These are phyloP conservation scores for Nebria brevicollis DNA, from an alignment of 2,888 invertebrate species.

Conservation along the genomic window DNA sequence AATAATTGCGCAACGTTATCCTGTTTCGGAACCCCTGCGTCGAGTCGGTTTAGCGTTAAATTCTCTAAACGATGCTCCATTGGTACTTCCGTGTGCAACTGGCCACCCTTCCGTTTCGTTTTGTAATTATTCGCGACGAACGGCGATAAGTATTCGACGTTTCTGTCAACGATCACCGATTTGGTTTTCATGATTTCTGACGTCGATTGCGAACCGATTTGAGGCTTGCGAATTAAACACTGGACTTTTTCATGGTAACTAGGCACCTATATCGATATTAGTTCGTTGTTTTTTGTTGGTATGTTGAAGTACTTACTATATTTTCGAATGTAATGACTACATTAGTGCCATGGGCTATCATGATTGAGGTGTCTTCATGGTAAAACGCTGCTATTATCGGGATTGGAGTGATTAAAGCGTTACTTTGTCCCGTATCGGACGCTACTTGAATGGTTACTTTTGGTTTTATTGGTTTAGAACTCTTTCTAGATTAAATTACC, in stretches of 20 bases:
- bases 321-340: conserved; percentile 70
- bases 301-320: conserved; percentile 61
- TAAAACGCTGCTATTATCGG: conserved; percentile 65
- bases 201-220: conserved; percentile 52
- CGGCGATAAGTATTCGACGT: conserved; percentile 65
- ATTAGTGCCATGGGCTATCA: conserved; percentile 70
- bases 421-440: conserved; percentile 64
- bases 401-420: conserved; percentile 66
- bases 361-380: conserved; percentile 61
- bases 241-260: conserved; percentile 61
- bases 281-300: neutral
- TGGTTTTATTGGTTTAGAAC: conserved; percentile 73
- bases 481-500: conserved; percentile 56
- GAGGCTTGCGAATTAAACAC: conserved; percentile 64
- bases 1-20: conserved; percentile 84
- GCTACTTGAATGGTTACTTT: conserved; percentile 71
- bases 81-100: conserved; percentile 70
- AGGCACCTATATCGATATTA: conserved; percentile 51
- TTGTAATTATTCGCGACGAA: conserved; percentile 56
- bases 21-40: conserved; percentile 67
- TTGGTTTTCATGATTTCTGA: conserved; percentile 62
- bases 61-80: conserved; percentile 87
- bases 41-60: conserved; percentile 72
- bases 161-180: conserved; percentile 61
- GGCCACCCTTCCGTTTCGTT: conserved; percentile 44